Evolutionary conservation across 2,888 invertebrate genomes (phyloP).

Genomic region (Lissocephala sabroskyi): DNA sequence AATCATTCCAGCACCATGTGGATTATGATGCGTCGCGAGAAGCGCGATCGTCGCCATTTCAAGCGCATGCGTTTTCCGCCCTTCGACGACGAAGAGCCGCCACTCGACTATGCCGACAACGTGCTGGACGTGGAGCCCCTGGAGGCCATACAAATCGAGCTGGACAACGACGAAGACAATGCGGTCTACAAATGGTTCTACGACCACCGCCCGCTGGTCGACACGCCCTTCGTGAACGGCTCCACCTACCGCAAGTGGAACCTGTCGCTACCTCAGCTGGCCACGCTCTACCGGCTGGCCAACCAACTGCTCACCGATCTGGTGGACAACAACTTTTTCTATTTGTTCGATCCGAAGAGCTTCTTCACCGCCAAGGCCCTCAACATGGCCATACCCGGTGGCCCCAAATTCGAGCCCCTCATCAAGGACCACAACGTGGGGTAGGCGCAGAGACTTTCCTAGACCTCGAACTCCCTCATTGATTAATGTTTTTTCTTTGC

Average conservation of each 20-base stretch:
- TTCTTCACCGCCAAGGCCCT: conserved; percentile 99
- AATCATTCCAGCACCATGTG: conserved; percentile 89
- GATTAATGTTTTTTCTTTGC: too few species aligned
- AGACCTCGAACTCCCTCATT: background rate
- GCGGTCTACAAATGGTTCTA: conserved; percentile 98
- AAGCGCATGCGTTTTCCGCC: conserved; percentile 99
- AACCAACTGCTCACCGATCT: conserved; percentile 98
- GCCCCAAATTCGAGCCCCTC: conserved; percentile 99
- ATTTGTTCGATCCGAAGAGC: conserved; percentile 98
- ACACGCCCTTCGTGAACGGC: conserved; percentile 95
- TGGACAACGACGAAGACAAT: conserved; percentile 95
- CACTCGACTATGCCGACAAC: conserved; percentile 99
- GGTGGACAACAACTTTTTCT: conserved; percentile 99
- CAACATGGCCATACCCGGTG: conserved; percentile 99
- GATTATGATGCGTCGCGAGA: conserved; percentile 99
- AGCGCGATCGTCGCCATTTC: conserved; percentile 98
- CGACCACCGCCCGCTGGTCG: conserved; percentile 96
- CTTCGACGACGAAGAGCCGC: conserved; percentile 99
- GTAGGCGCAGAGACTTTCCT: conserved; percentile 73
- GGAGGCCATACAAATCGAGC: conserved; percentile 98
- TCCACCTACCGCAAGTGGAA: conserved; percentile 98
- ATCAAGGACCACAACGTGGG: conserved; percentile 98
- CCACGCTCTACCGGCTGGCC: conserved; percentile 96
- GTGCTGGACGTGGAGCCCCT: conserved; percentile 98
- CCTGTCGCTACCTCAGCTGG: conserved; percentile 96